Evolutionary conservation across 2,797 vertebrate species (phyloP).

Genomic region (Chelon labrosus): DNA sequence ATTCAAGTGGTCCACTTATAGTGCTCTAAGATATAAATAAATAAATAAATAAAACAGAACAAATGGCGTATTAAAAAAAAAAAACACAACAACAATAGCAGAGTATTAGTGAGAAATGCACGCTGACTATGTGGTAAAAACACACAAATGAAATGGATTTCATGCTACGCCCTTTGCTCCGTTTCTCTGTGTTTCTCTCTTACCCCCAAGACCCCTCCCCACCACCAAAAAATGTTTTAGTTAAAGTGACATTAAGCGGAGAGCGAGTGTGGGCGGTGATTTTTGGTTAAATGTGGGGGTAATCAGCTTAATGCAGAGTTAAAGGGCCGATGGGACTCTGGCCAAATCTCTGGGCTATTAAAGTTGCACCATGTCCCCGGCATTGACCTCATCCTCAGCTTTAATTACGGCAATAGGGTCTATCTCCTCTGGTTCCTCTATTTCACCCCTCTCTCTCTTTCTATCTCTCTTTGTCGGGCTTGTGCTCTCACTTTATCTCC

Average conservation of each 20-base stretch:
- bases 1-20: constrained; percentile 66
- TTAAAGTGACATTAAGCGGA: constrained; percentile 77
- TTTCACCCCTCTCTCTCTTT: constrained; percentile 19
- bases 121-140: constrained; percentile 29
- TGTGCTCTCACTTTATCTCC: constrained; percentile 37
- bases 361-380: constrained; percentile 73
- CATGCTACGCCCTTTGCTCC: constrained; percentile 36
- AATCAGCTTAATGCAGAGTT: constrained; percentile 86
- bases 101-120: constrained; percentile 39
- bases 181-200: constrained; percentile 28
- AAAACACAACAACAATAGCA: constrained; percentile 1
- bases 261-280: constrained; percentile 68
- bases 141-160: constrained; percentile 65
- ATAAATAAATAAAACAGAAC: constrained; percentile 25
- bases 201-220: constrained; percentile 26
- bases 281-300: constrained; percentile 84
- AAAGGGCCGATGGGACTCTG: constrained; percentile 79
- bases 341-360: constrained; percentile 84
- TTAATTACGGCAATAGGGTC: constrained; percentile 81
- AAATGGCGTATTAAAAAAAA: constrained; percentile 17
- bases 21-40: constrained; percentile 9
- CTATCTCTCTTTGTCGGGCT: constrained; percentile 28
- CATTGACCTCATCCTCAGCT: constrained; percentile 78
- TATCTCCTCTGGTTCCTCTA: constrained; percentile 64
- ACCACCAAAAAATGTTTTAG: constrained; percentile 69